These are phyloP conservation scores for Podabrus alpinus DNA, from an alignment of 2,888 invertebrate genomes.

Conservation along the genomic window DNA sequence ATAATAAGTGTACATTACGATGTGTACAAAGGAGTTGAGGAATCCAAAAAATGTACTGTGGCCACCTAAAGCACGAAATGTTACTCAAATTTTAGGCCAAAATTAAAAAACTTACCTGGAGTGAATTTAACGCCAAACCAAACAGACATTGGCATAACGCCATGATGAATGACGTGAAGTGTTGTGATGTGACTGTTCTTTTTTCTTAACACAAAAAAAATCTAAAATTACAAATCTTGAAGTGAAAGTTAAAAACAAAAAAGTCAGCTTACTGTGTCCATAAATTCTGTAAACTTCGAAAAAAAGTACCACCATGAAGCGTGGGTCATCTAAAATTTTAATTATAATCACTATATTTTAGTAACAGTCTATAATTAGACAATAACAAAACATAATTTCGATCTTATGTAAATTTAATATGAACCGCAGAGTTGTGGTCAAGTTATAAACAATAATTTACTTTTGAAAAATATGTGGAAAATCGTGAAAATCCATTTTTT, in stretches of 20 bases:
- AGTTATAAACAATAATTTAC: too few relatives aligned
- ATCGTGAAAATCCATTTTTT: too few relatives aligned
- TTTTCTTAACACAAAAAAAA: slow-evolving; percentile 94
- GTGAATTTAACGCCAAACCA: slow-evolving; percentile 98
- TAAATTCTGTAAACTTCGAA: slow-evolving; percentile 94
- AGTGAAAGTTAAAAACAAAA: slow-evolving; percentile 3
- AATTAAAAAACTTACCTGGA: slow-evolving; percentile 65
- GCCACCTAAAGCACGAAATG: slow-evolving; percentile 66
- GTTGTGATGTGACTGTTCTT: slow-evolving; percentile 92
- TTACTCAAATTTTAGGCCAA: not conserved
- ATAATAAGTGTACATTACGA: slow-evolving; percentile 95
- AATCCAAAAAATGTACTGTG: slow-evolving; percentile 96
- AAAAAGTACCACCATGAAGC: slow-evolving; percentile 97
- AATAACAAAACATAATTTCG: not conserved
- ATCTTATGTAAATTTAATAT: too few relatives aligned
- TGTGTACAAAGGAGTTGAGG: slow-evolving; percentile 95
- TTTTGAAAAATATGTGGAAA: too few relatives aligned
- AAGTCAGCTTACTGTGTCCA: slow-evolving; percentile 82
- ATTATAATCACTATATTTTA: not conserved
- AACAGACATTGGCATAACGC: slow-evolving; percentile 96
- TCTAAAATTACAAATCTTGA: slow-evolving; percentile 57
- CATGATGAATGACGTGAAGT: slow-evolving; percentile 95
- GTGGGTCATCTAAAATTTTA: slow-evolving; percentile 80
- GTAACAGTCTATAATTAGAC: not conserved
- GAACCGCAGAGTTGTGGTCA: too few relatives aligned